Evolutionary conservation across 2,113 vertebrate genomes (phyloP).

Genomic region (Vulpes vulpes): DNA sequence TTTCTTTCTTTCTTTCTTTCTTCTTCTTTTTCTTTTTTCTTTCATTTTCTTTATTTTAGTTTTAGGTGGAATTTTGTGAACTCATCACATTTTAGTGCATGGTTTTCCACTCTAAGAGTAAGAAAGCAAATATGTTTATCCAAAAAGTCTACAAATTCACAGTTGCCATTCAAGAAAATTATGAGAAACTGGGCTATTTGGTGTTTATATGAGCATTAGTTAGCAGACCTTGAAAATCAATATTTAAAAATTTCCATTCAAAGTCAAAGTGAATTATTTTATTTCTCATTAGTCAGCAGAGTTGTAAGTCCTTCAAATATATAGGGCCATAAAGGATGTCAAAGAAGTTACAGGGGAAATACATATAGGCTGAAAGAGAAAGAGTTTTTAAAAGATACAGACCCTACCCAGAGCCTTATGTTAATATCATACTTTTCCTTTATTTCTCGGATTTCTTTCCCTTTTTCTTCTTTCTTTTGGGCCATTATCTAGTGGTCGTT

Average conservation of each 20-base stretch:
- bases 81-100: background rate
- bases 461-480: background rate
- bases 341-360: constrained; percentile 9
- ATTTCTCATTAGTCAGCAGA: constrained; percentile 29
- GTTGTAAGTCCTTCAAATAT: background rate
- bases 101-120: background rate
- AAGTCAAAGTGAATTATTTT: constrained; percentile 51
- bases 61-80: background rate
- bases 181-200: background rate
- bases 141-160: constrained; percentile 57
- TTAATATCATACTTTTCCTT: background rate
- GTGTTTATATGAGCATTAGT: background rate
- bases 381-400: background rate
- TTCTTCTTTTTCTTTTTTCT: background rate
- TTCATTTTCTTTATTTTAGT: constrained; percentile 43
- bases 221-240: background rate
- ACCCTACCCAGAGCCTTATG: background rate
- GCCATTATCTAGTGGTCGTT: background rate
- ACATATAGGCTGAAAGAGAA: constrained; percentile 39
- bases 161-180: constrained; percentile 53
- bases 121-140: constrained; percentile 20
- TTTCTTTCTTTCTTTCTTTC: constrained; percentile 27
- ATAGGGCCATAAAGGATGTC: background rate
- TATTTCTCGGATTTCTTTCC: background rate
- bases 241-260: constrained; percentile 64